Base-by-base conservation (phyloP, 2,888 invertebrate genomes). In the Limnephilus auricula region DNA sequence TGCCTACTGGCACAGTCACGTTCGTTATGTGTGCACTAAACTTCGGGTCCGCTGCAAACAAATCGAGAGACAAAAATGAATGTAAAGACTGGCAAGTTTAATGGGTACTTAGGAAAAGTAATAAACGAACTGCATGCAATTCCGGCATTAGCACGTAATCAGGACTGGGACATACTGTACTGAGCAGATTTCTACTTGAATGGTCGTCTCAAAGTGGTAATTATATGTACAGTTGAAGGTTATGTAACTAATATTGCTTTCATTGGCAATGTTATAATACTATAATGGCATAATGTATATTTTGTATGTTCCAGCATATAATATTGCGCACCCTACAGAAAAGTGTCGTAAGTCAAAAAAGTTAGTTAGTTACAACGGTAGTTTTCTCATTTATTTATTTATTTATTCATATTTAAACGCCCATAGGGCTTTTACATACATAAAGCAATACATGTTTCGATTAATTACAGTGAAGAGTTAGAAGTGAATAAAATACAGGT, bases 21-120 rank as follows among this genome's bases (percentile, higher is more conserved):
- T 98, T 98, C 93, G 97, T 95, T 94, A 98, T 98, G 89, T 98
- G 98, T 92, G 97, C 97, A 94, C 97, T 97, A 95, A 98, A 98
- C 93, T 97, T 97, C 12, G 98, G 98, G 95, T 97, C 97, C 95
- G 97, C 97, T 97, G 96, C 12, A 90, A 85, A 80, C n/a, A 91
- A 83, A 83, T 45, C 40, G 30, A 85, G 65, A 87, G 12, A 37
- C 78, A 79, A 79, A 79, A 78, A 83, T 79, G 40, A 79, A 79
- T 89, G 30, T 79, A 79, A 31, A 5, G 89, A n/a, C 79, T 30
- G 32, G 40, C 30, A 37, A 79, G 89, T 65, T 65, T 25, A 87
- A 65, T 87, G 45, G 85, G 85, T 85, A 85, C 13, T 85, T 85
- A 40, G 45, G 45, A 85, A 15, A 85, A 45, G 85, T 85, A 85